A percentile compares a stretch with the other conserved stretches of the same genome.
Conservation (phyloP, 1,140 invertebrate species). For the Drosophila bipectinata region DNA sequence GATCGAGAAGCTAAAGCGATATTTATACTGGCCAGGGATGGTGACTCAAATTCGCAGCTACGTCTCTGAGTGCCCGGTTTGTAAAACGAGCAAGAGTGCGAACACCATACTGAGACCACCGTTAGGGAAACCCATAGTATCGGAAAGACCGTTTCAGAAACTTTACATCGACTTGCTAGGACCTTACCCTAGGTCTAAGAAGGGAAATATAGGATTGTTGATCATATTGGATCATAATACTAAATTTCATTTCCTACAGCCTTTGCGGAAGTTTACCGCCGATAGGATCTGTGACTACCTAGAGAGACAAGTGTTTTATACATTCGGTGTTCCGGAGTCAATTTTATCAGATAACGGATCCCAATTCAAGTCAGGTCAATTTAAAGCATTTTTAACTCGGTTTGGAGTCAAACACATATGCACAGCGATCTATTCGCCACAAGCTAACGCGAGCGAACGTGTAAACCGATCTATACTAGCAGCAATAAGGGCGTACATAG, state of each 20-base stretch:
- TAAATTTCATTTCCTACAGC: conserved; percentile 7
- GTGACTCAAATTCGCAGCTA: too few relatives aligned
- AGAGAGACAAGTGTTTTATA: conserved; percentile 6
- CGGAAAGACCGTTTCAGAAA: neutral
- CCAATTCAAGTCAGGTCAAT: neutral
- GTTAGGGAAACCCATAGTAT: neutral
- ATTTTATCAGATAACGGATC: conserved; percentile 5
- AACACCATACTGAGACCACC: too few relatives aligned
- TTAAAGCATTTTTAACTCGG: conserved; percentile 1
- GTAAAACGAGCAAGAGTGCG: too few relatives aligned
- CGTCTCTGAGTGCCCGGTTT: too few relatives aligned
- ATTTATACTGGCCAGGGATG: neutral
- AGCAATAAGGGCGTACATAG: neutral
- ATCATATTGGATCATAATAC: conserved; percentile 6
- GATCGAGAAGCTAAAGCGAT: neutral
- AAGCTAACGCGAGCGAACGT: neutral
- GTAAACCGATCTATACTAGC: conserved; percentile 18
- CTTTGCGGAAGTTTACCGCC: neutral
- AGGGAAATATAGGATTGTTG: conserved; percentile 2
- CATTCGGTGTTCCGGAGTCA: conserved; percentile 1
- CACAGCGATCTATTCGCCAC: conserved; percentile 1
- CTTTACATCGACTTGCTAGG: neutral
- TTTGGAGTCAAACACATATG: conserved; percentile 13
- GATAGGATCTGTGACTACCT: conserved; percentile 1
- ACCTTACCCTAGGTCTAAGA: neutral